phyloP scores from a whole-genome alignment of 2,888 invertebrate species.

The Phyllotreta cruciferae region DNA sequence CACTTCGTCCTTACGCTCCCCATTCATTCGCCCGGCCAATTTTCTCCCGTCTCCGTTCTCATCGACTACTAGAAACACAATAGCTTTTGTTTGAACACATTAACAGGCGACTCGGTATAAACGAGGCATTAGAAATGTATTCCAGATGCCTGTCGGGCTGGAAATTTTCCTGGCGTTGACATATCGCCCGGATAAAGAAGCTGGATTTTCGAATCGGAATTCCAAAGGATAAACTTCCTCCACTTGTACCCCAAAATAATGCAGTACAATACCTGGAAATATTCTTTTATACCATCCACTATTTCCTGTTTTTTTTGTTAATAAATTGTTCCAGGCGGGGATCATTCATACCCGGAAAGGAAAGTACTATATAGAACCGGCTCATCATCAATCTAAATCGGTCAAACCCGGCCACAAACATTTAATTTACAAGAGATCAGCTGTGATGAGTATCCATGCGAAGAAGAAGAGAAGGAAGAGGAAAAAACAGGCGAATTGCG shows the following conservation, averaged over 20 bases:
- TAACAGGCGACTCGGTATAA: conserved; percentile 25
- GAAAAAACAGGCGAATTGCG: conserved; percentile 63
- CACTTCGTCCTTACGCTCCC: conserved; percentile 25
- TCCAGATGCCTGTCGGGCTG: conserved; percentile 24
- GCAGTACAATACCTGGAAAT: not conserved
- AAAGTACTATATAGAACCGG: conserved; percentile 77
- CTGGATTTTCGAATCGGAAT: conserved; percentile 18
- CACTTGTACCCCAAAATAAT: conserved; percentile 11
- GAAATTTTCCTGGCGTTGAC: conserved; percentile 29
- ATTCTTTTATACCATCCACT: no score
- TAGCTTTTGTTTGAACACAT: conserved; percentile 27
- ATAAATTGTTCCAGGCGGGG: conserved; percentile 65
- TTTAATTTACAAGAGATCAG: conserved; percentile 72
- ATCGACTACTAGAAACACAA: conserved; percentile 24
- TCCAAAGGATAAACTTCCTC: not conserved
- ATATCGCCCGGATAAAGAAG: conserved; percentile 22
- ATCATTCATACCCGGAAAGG: conserved; percentile 70
- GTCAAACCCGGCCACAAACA: conserved; percentile 67
- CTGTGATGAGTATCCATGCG: conserved; percentile 60
- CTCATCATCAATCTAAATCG: conserved; percentile 62
- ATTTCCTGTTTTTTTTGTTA: conserved; percentile 30
- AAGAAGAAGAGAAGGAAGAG: conserved; percentile 61
- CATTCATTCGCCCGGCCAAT: conserved; percentile 18
- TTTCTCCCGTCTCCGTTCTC: conserved; percentile 23
- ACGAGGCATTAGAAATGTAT: conserved; percentile 26